Evolutionary conservation across 2,113 vertebrate species (phyloP).

Genomic region (Nyctibius bracteatus): DNA sequence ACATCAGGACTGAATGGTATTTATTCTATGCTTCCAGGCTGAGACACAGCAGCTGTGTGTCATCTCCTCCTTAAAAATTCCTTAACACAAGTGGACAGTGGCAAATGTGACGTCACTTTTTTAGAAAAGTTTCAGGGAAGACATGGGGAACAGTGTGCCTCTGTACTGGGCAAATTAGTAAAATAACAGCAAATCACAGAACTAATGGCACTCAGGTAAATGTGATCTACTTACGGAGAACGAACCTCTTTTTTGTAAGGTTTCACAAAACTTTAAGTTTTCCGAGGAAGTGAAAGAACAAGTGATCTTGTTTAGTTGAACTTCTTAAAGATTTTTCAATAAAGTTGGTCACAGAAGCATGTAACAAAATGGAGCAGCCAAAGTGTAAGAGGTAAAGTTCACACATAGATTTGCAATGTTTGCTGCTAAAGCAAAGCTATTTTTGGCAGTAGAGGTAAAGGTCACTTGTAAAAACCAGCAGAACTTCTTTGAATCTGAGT

Average conservation of each 20-base stretch:
- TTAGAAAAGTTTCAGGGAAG: background rate
- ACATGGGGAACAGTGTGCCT: background rate
- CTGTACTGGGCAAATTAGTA: background rate
- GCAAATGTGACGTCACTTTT: background rate
- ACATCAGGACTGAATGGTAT: background rate
- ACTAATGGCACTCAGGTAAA: background rate
- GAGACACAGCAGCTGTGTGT: background rate
- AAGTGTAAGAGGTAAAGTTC: background rate
- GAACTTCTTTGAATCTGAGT: background rate
- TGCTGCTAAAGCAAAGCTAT: background rate
- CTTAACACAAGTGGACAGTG: background rate
- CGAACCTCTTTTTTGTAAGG: accelerated
- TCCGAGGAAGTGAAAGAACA: background rate
- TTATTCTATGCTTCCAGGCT: background rate
- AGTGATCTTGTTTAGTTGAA: background rate
- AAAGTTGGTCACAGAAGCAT: background rate
- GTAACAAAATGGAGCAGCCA: background rate
- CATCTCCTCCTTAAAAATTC: background rate
- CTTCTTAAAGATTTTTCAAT: background rate
- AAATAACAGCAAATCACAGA: background rate
- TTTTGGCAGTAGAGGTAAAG: background rate
- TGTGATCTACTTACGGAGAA: background rate
- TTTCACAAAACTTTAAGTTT: background rate
- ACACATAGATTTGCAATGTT: background rate
- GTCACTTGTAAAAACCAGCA: background rate